Percentiles rank a stretch among this genome's conserved stretches.
Evolutionary conservation across 1,140 invertebrate genomes (phyloP).

Genomic region (Eriocheir sinensis): DNA sequence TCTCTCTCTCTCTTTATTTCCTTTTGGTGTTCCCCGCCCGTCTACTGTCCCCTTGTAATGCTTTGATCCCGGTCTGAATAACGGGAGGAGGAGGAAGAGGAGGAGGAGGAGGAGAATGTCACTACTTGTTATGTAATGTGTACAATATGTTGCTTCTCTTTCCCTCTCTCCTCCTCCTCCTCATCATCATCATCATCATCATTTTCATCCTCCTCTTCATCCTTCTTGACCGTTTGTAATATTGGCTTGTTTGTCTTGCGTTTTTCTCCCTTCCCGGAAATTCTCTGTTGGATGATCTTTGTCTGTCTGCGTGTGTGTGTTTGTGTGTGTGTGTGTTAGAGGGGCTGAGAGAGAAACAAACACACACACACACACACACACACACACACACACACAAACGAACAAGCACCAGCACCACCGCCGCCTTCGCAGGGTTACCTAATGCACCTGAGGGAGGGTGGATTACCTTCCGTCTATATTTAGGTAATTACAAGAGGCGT

Average conservation of each 20-base stretch:
- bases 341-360: not conserved
- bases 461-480: too few relatives aligned
- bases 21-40: not conserved
- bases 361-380: too few relatives aligned
- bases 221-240: not conserved
- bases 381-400: too few relatives aligned
- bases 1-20: not conserved
- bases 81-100: too few relatives aligned
- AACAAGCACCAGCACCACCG: too few relatives aligned
- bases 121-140: too few relatives aligned
- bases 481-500: too few relatives aligned
- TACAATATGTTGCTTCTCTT: too few relatives aligned
- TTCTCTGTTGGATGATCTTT: not conserved
- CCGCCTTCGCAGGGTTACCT: too few relatives aligned
- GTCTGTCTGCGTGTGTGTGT: slow-evolving; percentile 10
- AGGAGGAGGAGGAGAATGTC: too few relatives aligned
- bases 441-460: too few relatives aligned
- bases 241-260: not conserved
- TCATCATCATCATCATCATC: not conserved
- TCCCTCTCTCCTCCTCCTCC: not conserved
- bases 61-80: too few relatives aligned
- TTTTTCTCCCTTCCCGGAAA: not conserved
- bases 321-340: not conserved
- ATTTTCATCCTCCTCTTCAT: not conserved
- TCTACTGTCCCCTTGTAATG: not conserved